Evolutionary conservation across 2,888 invertebrate genomes (phyloP).

Genomic region (Drosophila macrospina): DNA sequence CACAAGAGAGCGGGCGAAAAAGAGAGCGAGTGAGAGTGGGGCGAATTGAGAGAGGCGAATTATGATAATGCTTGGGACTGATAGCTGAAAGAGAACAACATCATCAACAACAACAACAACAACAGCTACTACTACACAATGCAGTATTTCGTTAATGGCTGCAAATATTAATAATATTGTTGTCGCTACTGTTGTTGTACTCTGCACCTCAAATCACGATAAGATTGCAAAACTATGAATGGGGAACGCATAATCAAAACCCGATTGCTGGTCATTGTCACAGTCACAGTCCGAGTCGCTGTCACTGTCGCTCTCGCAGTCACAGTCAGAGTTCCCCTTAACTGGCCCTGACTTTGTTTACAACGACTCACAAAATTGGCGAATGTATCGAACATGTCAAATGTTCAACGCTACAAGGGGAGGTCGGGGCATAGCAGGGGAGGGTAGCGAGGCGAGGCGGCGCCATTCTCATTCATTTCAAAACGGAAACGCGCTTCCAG

Average conservation of each 20-base stretch:
- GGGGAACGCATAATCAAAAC: conserved; percentile 38
- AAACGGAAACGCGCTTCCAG: conserved; percentile 68
- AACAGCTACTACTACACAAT: conserved; percentile 30
- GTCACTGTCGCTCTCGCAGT: conserved; percentile 18
- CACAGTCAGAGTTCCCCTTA: conserved; percentile 16
- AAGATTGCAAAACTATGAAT: conserved; percentile 72
- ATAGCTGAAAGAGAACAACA: conserved; percentile 15
- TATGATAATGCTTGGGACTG: conserved; percentile 34
- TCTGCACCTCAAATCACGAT: conserved; percentile 53
- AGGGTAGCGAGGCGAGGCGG: not conserved
- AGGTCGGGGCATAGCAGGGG: not conserved
- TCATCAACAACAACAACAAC: conserved; percentile 31
- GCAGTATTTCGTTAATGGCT: conserved; percentile 34
- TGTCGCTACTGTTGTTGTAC: conserved; percentile 39
- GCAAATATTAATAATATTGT: conserved; percentile 11
- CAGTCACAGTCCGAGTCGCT: conserved; percentile 19
- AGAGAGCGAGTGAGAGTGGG: not conserved
- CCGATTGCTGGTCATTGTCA: conserved; percentile 20
- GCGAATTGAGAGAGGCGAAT: conserved; percentile 10
- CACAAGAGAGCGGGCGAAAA: conserved; percentile 22
- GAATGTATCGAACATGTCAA: conserved; percentile 24
- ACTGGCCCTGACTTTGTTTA: conserved; percentile 72
- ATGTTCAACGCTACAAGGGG: not conserved
- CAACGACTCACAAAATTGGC: conserved; percentile 38
- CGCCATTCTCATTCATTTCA: conserved; percentile 48